phyloP scores from a whole-genome alignment of 2,113 vertebrate species.

The Callorhinus ursinus region DNA sequence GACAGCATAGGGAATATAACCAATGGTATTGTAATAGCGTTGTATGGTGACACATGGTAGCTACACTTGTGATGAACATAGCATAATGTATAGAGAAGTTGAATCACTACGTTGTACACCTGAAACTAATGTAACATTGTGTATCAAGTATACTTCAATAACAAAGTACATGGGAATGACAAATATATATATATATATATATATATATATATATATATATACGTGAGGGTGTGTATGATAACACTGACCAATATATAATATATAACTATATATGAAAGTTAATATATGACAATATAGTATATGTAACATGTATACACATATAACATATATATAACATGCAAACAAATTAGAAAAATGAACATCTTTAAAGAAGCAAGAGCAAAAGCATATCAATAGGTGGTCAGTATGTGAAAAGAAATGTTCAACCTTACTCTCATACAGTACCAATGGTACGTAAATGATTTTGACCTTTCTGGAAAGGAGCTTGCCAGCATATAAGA shows the following conservation, averaged over 20 bases:
- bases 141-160: not conserved
- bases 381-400: not conserved
- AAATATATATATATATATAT: not conserved
- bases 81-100: not conserved
- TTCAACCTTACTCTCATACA: not conserved
- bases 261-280: not conserved
- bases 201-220: not conserved
- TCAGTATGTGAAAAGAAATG: not conserved
- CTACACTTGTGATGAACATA: not conserved
- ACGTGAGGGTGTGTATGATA: no score
- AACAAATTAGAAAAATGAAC: not conserved
- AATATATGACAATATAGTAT: not conserved
- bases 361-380: not conserved
- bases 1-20: not conserved
- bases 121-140: not conserved
- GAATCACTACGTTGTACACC: not conserved
- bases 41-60: not conserved
- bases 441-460: not conserved
- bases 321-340: not conserved
- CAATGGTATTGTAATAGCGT: not conserved
- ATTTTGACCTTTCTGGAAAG: not conserved
- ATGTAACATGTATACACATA: not conserved
- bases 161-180: no score
- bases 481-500: not conserved
- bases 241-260: not conserved